Base-by-base conservation (phyloP, 1,140 invertebrate genomes). In the Zaprionus vittiger region DNA sequence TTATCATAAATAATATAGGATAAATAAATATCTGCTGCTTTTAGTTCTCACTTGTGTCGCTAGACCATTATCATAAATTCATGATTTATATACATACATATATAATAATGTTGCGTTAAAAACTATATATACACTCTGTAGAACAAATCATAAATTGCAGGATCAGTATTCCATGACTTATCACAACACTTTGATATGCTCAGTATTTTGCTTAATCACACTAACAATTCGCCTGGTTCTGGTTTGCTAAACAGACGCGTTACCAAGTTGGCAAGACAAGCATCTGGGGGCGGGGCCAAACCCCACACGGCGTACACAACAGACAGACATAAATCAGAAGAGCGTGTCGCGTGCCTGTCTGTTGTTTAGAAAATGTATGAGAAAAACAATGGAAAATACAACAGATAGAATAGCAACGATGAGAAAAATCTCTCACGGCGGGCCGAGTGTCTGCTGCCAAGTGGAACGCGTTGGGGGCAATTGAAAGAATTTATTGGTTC, bases 311-410 rank as follows among this genome's bases (percentile, higher is more conserved):
- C 37, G 76, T 79, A 79, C 68, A 79, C 80, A 89, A 79, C 69
- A 81, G 12, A 69, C 55, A 89, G 12, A 69, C 55, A 89, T 89
- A 90, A 89, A 89, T 89, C 79, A 90, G 65, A 26, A 57, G 20
- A 76, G 57, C 72, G 67, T 75, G 85, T 77, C 85, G 81, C 85
- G 81, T 85, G 84, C 69, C 84, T 34, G 61, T 44, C 72, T 34
- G 66, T 74, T 67, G 38, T 52, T 74, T 74, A 38, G 37, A 38
- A 66, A 57, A 56, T 47, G 54, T 44, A 60, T 67, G 60, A 77
- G 83, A 38, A 47, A 70, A 54, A 54, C 44, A 70, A 70, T 67
- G 37, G 37, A 66, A 66, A 56, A 47, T 9, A 54, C 6, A 17
- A n/a, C n/a, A 31, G 28, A 62, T 2, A 34, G 60, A 52, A 41